Evolutionary conservation across 2,888 invertebrate species (phyloP), one percentile per base, ranked within the genome.

Genomic region (Brachylomia viminalis): DNA sequence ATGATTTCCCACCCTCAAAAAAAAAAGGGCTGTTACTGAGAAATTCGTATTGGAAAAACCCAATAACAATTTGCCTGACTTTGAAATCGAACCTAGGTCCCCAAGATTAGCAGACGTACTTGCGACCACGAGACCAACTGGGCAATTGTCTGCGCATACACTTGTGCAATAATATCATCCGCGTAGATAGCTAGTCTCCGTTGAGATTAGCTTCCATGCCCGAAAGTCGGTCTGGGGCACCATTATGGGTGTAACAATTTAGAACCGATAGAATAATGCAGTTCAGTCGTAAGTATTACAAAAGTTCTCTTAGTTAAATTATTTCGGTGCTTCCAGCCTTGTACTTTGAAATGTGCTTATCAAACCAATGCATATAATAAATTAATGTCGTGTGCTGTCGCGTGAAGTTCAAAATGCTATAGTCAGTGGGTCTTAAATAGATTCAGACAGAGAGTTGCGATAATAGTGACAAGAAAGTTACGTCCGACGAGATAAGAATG

Each of bases 401-500:
- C 52, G 68, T 66, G 69, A 59, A 77, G 83, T 84, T 83, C 83
- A 87, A 83, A 83, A 84, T 83, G 79, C 78, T 83, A 80, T 79
- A 75, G 85, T 81, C 77, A 85, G 71, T 86, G 74, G 84, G 84
- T 85, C 82, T 83, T 66, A 75, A 79, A 86, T 84, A 81, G 83
- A 82, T 85, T 83, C 80, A 83, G 49, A 84, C 81, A 84, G 64
- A 84, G 65, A 78, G 72, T 85, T 85, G 77, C 73, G 88, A 89
- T 90, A 90, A 80, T 80, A 82, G 64, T 84, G 88, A 91, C 90
- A 89, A 89, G 91, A 92, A 90, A 87, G 92, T 93, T 92, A 93
- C 91, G 91, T 86, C 74, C 77, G 81, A 80, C 73, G 70, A 82
- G 95, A 95, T 95, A 95, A 92, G 87, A 90, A 95, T 93, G 90